These are phyloP conservation scores for Alcedo quadribrachys DNA, from an alignment of 2,797 vertebrate genomes.

Conservation along the genomic window DNA sequence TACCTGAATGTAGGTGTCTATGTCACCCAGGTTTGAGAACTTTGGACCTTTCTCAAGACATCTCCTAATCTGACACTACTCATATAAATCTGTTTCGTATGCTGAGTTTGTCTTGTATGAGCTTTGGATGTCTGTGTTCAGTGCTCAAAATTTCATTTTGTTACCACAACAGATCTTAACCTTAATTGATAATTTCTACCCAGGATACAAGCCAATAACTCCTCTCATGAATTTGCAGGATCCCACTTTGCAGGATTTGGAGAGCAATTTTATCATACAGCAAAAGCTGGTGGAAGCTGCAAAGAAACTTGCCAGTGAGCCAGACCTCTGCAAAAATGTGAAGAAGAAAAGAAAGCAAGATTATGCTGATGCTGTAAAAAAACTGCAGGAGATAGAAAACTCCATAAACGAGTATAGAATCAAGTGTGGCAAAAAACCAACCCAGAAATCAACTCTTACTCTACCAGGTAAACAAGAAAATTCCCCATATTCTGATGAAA, in stretches of 20 bases:
- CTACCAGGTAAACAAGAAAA: slow-evolving; percentile 81
- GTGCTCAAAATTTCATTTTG: not conserved
- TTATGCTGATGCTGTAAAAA: slow-evolving; percentile 86
- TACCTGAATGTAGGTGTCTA: not conserved
- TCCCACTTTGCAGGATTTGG: slow-evolving; percentile 89
- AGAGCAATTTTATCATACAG: slow-evolving; percentile 92
- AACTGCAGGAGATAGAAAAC: slow-evolving; percentile 89
- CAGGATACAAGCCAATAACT: not conserved
- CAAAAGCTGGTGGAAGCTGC: slow-evolving; percentile 95
- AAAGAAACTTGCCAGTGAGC: slow-evolving; percentile 88
- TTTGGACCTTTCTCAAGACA: not conserved
- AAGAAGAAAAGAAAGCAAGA: slow-evolving; percentile 93
- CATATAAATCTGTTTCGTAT: not conserved
- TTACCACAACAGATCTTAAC: not conserved
- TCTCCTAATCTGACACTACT: not conserved
- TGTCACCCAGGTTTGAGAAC: not conserved
- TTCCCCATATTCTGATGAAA: not conserved
- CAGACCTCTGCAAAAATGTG: slow-evolving; percentile 90
- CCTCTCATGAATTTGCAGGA: slow-evolving; percentile 79
- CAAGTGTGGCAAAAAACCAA: slow-evolving; percentile 87
- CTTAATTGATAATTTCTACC: not conserved
- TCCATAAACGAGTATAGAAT: slow-evolving; percentile 90
- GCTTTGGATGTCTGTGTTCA: not conserved
- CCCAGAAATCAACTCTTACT: slow-evolving; percentile 86
- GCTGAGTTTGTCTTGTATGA: not conserved